Conservation (phyloP, 2,113 vertebrate species). For the Saccopteryx bilineata region DNA sequence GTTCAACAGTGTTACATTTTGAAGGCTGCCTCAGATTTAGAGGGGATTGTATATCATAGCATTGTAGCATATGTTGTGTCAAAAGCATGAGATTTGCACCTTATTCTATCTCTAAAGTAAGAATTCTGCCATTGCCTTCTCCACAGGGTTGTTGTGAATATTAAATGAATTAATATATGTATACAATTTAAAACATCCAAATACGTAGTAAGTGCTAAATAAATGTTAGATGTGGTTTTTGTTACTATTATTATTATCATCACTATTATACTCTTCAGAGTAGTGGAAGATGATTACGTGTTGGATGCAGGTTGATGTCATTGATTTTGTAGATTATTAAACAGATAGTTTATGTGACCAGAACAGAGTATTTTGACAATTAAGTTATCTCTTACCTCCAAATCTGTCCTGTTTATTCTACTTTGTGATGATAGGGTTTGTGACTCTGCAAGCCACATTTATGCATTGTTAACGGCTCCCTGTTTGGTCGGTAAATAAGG, state of each 20-base stretch:
- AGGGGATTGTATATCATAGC: not conserved
- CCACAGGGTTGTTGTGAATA: not conserved
- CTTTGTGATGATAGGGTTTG: not conserved
- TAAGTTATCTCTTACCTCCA: not conserved
- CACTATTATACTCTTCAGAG: not conserved
- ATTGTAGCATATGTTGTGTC: not conserved
- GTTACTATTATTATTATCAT: not conserved
- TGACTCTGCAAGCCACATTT: not conserved
- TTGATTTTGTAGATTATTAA: conserved; percentile 29
- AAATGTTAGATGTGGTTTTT: not conserved
- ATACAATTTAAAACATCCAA: not conserved
- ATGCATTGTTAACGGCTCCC: not conserved
- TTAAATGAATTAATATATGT: not conserved
- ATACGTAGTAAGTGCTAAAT: not conserved
- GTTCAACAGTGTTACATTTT: not conserved
- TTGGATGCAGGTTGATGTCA: not conserved
- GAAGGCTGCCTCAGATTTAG: not conserved
- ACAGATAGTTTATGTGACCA: conserved; percentile 1
- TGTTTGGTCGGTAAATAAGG: not conserved
- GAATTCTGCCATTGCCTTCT: not conserved
- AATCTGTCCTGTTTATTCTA: conserved; percentile 11
- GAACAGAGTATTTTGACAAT: not conserved
- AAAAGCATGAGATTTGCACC: not conserved
- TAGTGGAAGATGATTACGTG: not conserved
- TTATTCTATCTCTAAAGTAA: not conserved